These are phyloP conservation scores for Linnaemya vulpina DNA, from an alignment of 2,888 invertebrate species.

Conservation along the genomic window DNA sequence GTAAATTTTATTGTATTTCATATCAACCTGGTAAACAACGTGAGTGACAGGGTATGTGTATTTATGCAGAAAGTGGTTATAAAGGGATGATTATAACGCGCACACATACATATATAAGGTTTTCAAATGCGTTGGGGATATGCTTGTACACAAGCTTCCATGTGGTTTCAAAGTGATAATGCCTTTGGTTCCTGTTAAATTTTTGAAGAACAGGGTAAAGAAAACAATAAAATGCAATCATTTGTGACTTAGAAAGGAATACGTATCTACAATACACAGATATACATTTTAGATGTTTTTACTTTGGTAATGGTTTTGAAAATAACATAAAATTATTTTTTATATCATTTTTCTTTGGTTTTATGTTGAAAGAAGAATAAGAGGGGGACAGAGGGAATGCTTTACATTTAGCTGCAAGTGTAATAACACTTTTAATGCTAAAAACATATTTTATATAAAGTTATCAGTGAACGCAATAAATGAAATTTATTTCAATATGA, in stretches of 20 bases:
- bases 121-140: background rate
- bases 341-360: too few species aligned
- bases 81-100: background rate
- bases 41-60: background rate
- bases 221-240: conserved; percentile 67
- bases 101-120: background rate
- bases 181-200: background rate
- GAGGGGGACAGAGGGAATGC: background rate
- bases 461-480: background rate
- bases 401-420: background rate
- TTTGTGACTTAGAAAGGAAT: conserved; percentile 38
- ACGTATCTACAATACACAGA: background rate
- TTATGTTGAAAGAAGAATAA: background rate
- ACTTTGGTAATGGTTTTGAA: conserved; percentile 21
- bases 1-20: background rate
- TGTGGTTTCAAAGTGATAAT: conserved; percentile 30
- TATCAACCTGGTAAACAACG: conserved; percentile 25
- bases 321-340: conserved; percentile 12
- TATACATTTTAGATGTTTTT: background rate
- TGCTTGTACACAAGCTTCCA: background rate
- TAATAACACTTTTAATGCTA: background rate
- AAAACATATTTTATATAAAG: background rate
- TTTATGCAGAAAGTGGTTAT: background rate
- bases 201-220: background rate
- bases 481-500: background rate